Conservation (phyloP, 2,797 vertebrate genomes). For the Pelochelys cantorii region DNA sequence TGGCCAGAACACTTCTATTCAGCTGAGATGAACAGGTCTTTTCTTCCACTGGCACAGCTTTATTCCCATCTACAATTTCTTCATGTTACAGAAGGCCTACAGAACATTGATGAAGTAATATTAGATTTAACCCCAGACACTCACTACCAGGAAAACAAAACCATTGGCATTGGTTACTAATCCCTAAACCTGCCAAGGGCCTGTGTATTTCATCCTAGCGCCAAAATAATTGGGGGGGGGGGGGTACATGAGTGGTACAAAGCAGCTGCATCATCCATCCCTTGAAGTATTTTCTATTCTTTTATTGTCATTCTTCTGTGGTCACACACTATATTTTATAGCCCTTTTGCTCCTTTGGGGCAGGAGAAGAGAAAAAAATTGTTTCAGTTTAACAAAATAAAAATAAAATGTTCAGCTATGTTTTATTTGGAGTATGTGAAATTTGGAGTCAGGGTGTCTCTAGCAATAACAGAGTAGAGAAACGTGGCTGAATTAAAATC, state of each 20-base stretch:
- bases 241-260: too few relatives aligned
- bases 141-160: background rate
- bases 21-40: fast-evolving
- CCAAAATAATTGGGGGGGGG: too few relatives aligned
- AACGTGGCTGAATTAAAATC: background rate
- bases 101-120: fast-evolving
- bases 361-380: background rate
- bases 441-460: background rate
- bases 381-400: background rate
- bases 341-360: background rate
- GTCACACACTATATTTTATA: background rate
- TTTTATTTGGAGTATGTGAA: background rate
- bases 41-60: background rate
- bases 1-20: background rate
- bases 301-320: background rate
- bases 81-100: fast-evolving
- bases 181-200: background rate
- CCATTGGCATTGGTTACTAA: background rate
- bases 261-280: background rate
- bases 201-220: background rate
- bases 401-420: background rate
- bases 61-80: background rate
- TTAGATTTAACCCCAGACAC: background rate
- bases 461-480: background rate
- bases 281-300: background rate